Evolutionary conservation across 2,113 vertebrate species (phyloP), one percentile per base, ranked within the genome.

Genomic region (Ahaetulla prasina): DNA sequence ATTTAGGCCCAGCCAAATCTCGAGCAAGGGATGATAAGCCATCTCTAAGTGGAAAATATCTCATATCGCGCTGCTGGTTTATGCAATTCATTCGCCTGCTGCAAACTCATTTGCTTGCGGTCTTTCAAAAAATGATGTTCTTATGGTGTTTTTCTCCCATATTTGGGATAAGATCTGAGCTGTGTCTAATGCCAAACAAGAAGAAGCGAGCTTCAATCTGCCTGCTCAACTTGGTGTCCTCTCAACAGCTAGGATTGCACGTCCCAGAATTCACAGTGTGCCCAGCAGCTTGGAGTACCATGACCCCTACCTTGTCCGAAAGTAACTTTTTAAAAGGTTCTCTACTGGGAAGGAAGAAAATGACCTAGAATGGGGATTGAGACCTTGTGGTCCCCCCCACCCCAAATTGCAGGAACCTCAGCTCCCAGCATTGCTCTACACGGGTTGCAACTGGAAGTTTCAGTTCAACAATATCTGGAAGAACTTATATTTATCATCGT

Each of bases 11-110:
- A 95, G 87, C 92, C 87, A 94, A 91, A n/a, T 93, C 90, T 93
- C 90, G 86, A 94, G 95, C 90, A 91, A 96, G 95, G 95, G 94
- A 95, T 90, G 43, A 94, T 50, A 3, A 96, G 92, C 95, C 94
- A 63, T 57, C 87, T 94, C 53, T 16, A 23, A 93, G 94, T 88
- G 92, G 89, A 93, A 97, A 96, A 95, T 93, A 94, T 94, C 94
- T 95, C 89, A 54, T 93, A 84, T 63, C 53, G 45, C 0, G 2
- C 91, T 50, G 89, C 91, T 85, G 85, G 85, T 94, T 94, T 95
- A 93, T 92, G 93, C 95, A 96, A 91, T 93, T 96, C 94, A 93
- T 96, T 95, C 94, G 85, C 90, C 90, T 95, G 94, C 95, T 94
- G 92, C 91, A 94, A 93, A 93, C 0, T 0, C 94, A 90, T 96